Base-by-base conservation (phyloP, 2,797 vertebrate species). In the Phoxinus dragarum region DNA sequence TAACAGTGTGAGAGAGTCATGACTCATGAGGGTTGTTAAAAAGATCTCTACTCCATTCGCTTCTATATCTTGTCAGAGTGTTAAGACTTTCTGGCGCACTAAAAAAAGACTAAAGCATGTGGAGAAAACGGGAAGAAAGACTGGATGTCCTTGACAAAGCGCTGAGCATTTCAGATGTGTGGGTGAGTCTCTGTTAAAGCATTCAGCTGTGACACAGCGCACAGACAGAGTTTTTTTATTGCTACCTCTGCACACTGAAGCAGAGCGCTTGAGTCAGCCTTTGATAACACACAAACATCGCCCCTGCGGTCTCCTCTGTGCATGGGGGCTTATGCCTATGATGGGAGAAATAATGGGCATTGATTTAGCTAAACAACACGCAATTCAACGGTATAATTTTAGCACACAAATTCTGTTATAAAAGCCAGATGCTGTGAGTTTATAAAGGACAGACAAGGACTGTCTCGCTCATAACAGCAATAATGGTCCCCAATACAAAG, bases 211-310 rank as follows among this genome's bases (percentile, higher is more conserved):
- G 87, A 89, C 76, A 64, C 77, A 84, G 86, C 34, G 80, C 54
- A 84, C 86, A 89, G 89, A 86, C 90, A 88, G 89, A 82, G 90
- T 90, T 90, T 80, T 92, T 92, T 92, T 88, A 80, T 81, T 54
- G 73, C 81, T 68, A 82, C 86, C 86, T 81, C 91, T 89, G 72
- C 85, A 88, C 89, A 68, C 87, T 77, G 74, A 77, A 69, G 66
- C 52, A 80, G 84, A 86, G 77, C 54, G 59, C 74, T 47, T 23
- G 31, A 88, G 86, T 89, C 86, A 89, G 90, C 88, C 89, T 91
- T 89, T 89, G 88, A 92, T 91, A 90, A 91, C 77, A 80, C 90
- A 89, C 90, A 89, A 89, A 90, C 76, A 84, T 90, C 85, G 92
- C 92, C 89, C 89, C 87, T 85, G 80, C 44, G 73, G 87, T 89